Conservation (phyloP, 53 echinoderm and acorn worm genomes). For the Paelopatides confundens region DNA sequence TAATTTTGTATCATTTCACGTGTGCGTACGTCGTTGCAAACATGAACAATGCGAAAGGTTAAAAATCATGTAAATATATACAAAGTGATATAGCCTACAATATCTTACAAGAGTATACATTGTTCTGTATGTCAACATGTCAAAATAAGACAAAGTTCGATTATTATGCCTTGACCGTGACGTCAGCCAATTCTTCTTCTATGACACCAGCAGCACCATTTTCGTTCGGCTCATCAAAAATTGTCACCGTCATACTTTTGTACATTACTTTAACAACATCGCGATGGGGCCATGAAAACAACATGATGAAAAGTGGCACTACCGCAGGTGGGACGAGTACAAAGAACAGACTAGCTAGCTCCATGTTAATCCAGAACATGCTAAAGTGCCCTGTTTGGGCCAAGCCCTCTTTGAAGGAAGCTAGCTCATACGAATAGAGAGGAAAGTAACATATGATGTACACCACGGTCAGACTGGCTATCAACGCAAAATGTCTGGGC, state of each 20-base stretch:
- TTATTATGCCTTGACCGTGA: background rate
- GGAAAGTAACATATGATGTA: conserved; percentile 20
- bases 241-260: background rate
- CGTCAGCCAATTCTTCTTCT: background rate
- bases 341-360: background rate
- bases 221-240: background rate
- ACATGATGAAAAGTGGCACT: background rate
- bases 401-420: background rate
- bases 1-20: too few relatives aligned
- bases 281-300: conserved; percentile 28
- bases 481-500: background rate
- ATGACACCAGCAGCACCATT: background rate
- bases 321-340: background rate
- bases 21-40: too few relatives aligned
- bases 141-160: background rate
- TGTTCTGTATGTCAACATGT: too few relatives aligned
- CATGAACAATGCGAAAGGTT: too few relatives aligned
- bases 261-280: background rate
- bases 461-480: background rate
- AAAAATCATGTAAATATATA: too few relatives aligned
- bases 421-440: conserved; percentile 17
- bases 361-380: conserved; percentile 18
- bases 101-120: too few relatives aligned
- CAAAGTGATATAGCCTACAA: too few relatives aligned
- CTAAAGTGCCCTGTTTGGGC: background rate